phyloP scores from a whole-genome alignment of 2,797 vertebrate species.

The Salarias fasciatus region DNA sequence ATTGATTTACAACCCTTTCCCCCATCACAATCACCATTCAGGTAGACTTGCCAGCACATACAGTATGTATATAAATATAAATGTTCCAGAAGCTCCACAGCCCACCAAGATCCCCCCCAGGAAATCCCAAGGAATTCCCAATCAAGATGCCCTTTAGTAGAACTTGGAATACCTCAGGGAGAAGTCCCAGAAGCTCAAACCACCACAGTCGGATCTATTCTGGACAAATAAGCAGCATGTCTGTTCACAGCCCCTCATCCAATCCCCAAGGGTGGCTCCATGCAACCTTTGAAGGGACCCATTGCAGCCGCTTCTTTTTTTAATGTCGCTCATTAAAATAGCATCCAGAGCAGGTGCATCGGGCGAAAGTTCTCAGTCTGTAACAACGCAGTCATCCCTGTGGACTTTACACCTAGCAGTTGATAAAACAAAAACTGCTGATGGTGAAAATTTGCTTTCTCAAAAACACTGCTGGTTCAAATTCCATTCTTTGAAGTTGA shows the following conservation, averaged over 20 bases:
- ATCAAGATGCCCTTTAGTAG: conserved; percentile 16
- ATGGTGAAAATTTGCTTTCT: too few relatives aligned
- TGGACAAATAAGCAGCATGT: conserved; percentile 15
- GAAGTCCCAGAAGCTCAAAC: conserved; percentile 13
- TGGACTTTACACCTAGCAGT: too few relatives aligned
- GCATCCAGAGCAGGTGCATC: background rate
- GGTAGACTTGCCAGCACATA: conserved; percentile 1
- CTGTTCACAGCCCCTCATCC: background rate
- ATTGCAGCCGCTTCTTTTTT: conserved; percentile 19
- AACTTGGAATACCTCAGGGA: conserved; percentile 15
- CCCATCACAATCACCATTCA: background rate
- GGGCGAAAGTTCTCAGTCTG: conserved; percentile 6
- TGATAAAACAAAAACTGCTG: too few relatives aligned
- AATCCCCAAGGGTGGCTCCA: background rate
- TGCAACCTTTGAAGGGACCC: conserved; percentile 8
- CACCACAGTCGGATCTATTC: conserved; percentile 18
- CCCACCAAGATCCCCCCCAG: too few relatives aligned
- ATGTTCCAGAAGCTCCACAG: too few relatives aligned
- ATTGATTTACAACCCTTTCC: background rate
- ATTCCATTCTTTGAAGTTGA: too few relatives aligned
- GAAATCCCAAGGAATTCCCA: too few relatives aligned
- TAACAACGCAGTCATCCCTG: conserved; percentile 14
- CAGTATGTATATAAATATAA: too few relatives aligned
- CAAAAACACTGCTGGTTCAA: too few relatives aligned
- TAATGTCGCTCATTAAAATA: conserved; percentile 25